Evolutionary conservation across 2,888 invertebrate genomes (phyloP), one percentile per base, ranked within the genome.

Genomic region (Torymus texanus): DNA sequence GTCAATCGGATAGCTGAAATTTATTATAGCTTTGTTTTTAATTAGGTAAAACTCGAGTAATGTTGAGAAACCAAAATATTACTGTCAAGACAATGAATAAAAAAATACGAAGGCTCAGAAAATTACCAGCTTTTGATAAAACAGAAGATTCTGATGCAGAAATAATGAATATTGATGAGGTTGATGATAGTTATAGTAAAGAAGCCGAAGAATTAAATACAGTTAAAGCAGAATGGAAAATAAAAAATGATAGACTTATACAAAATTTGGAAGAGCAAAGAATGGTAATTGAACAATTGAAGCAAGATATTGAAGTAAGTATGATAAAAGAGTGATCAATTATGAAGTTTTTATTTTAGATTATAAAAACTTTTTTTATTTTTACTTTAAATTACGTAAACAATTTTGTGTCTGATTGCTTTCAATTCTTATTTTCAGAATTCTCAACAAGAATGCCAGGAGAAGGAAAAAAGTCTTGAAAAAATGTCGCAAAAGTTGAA

Each of bases 301-400:
- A 76, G 8, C 84, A 83, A 56, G 85, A 88, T 81, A 85, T 83
- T 58, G 83, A 88, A 83, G 89, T 89, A 41, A 41, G 41, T 41
- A 41, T 41, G 41, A 8, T 8, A 41, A 41, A 41, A 41, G 41
- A 41, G 10, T 41, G 41, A 41, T 41, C 41, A 8, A 41, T 8
- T 41, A 41, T 8, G 1, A 8, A 41, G 41, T 8, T 41, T 41
- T 41, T 41, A 53, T 56, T 55, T 21, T 12, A 13, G 21, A 1
- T 21, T 53, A 12, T 55, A 29, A 14, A 14, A 24, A 13, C 24
- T 24, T 18, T 65, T 29, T 63, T n/a, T 13, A 41, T 21, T 63
- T 63, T 29, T 24, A 18, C 29, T n/a, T 2, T 10, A 18, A 16
- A 11, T 18, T 16, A 5, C 2, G 1, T 14, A 5, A 55, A 55